phyloP scores from a whole-genome alignment of 2,113 vertebrate genomes.

The Amphiprion ocellaris region DNA sequence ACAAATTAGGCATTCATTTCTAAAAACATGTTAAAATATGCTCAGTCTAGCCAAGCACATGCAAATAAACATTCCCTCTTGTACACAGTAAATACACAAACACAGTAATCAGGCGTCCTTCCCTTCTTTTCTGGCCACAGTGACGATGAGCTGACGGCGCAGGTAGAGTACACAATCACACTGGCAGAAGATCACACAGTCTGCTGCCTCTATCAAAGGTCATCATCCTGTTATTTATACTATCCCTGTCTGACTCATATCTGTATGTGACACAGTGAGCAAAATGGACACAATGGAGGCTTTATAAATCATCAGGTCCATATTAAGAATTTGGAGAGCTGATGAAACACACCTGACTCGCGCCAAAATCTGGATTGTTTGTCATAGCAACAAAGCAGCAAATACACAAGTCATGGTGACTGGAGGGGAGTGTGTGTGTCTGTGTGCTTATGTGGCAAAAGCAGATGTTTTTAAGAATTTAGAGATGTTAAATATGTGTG shows the following conservation, averaged over 20 bases:
- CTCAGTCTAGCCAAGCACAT: conserved; percentile 4
- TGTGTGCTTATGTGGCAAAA: conserved; percentile 32
- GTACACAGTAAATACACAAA: conserved; percentile 15
- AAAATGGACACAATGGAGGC: conserved; percentile 37
- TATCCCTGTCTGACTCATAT: conserved; percentile 41
- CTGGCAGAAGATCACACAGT: conserved; percentile 55
- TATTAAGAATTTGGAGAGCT: conserved; percentile 40
- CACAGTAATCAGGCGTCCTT: conserved; percentile 34
- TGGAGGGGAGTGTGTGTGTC: background rate
- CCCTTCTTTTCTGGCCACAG: conserved; percentile 20
- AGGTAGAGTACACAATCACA: conserved; percentile 42
- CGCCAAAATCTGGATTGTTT: conserved; percentile 53
- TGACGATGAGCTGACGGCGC: conserved; percentile 21
- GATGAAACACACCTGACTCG: conserved; percentile 50
- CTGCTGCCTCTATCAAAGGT: conserved; percentile 57
- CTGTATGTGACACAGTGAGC: conserved; percentile 10
- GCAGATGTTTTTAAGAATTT: conserved; percentile 60
- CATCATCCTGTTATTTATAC: conserved; percentile 51
- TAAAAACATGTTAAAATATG: conserved; percentile 19
- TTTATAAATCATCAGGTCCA: conserved; percentile 51
- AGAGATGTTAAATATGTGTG: conserved; percentile 9
- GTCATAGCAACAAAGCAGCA: conserved; percentile 52
- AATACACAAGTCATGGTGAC: conserved; percentile 39
- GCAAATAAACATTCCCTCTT: background rate
- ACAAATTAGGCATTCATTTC: conserved; percentile 25